Evolutionary conservation across 2,797 vertebrate species (phyloP), one percentile per base, ranked within the genome.

Genomic region (Hippoglossus hippoglossus): DNA sequence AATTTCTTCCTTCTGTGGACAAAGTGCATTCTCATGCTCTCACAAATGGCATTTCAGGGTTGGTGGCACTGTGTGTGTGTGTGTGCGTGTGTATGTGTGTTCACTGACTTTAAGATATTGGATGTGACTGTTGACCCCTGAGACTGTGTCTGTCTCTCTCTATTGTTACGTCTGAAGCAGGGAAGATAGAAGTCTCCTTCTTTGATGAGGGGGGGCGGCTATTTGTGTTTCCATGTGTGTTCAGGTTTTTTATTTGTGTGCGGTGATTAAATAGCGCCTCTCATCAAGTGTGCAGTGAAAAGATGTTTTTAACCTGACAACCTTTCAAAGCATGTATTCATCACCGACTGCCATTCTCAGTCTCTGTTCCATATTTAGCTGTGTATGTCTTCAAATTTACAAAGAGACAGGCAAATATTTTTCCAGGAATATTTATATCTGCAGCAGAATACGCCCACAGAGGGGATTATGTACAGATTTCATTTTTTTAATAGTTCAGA

Each of bases 1-100:
- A 59, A 63, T 22, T 22, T 77, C 55, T 58, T 18, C 1, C 18
- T 58, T 50, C 22, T 61, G 24, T 75, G 41, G 63, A 76, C 44
- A 61, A 75, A 87, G 73, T 88, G 77, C 77, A 68, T 86, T 88
- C n/a, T 86, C 85, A 69, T 86, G 86, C 86, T 73, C 62, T 69
- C 1, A 19, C 66, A 44, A 67, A 81, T 89, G 87, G 64, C 56
- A 77, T 91, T 87, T 92, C 61, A 72, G 81, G 71, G 75, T 68
- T 82, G 66, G 63, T 58, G 62, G 68, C 59, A 19, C 50, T 55
- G 8, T 51, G 18, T 51, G 26, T 55, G 73, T 62, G 70, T 77
- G 60, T 56, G 63, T 46, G 62, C 73, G 50, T 73, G 7, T 31
- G 28, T 31, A 0, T 31, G 66, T 12, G 19, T 75, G 63, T 56